Evolutionary conservation across 2,113 vertebrate genomes (phyloP).

Genomic region (Brachionichthys hirsutus): DNA sequence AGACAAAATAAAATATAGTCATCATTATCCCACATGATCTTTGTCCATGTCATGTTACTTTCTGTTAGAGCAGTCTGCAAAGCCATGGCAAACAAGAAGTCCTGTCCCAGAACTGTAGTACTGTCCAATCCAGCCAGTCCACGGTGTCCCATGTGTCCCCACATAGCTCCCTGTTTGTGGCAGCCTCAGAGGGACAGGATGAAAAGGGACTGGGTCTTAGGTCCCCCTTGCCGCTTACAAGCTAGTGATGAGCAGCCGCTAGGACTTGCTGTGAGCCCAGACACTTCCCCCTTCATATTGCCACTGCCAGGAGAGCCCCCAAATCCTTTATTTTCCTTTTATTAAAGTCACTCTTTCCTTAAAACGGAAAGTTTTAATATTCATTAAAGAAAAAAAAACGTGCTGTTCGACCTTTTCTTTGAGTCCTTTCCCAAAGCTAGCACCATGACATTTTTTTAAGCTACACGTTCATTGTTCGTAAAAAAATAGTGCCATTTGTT

Average conservation of each 20-base stretch:
- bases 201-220: conserved; percentile 51
- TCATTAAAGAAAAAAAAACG: conserved; percentile 77
- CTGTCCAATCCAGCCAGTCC: conserved; percentile 70
- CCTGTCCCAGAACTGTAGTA: conserved; percentile 68
- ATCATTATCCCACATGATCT: conserved; percentile 77
- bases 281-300: conserved; percentile 77
- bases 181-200: conserved; percentile 54
- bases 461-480: conserved; percentile 85
- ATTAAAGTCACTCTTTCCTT: conserved; percentile 82
- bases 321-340: conserved; percentile 69
- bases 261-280: conserved; percentile 60
- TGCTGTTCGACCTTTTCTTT: conserved; percentile 81
- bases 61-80: conserved; percentile 74
- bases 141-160: conserved; percentile 66
- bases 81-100: conserved; percentile 72
- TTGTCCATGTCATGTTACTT: conserved; percentile 75
- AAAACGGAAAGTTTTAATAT: conserved; percentile 85
- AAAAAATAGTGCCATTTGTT: conserved; percentile 87
- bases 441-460: conserved; percentile 84
- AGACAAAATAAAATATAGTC: conserved; percentile 74
- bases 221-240: conserved; percentile 55
- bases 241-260: conserved; percentile 58
- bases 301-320: conserved; percentile 76
- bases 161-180: conserved; percentile 60
- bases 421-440: conserved; percentile 84